Evolutionary conservation across 1,140 invertebrate genomes (phyloP).

Genomic region (Melanaphis sacchari): DNA sequence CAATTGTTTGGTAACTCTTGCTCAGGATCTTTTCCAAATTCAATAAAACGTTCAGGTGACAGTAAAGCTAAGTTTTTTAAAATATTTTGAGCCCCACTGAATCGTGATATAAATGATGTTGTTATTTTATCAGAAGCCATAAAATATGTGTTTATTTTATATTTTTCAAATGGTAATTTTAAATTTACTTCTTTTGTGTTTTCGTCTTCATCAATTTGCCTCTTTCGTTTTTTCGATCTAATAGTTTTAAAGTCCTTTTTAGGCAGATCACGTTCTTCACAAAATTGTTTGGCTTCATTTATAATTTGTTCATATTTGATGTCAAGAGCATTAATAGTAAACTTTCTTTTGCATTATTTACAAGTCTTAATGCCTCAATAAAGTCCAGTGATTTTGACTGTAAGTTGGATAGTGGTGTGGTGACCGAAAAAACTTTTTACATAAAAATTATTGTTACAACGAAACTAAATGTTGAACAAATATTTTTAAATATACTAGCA

Average conservation of each 20-base stretch:
- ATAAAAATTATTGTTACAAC: too few relatives aligned
- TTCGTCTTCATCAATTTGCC: conserved; percentile 3
- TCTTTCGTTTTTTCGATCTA: background rate
- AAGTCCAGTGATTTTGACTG: background rate
- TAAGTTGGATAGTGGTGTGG: too few relatives aligned
- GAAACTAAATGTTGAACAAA: too few relatives aligned
- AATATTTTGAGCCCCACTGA: background rate
- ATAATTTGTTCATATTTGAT: background rate
- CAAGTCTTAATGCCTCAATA: conserved; percentile 1
- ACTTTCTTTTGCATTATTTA: background rate
- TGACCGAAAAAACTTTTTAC: too few relatives aligned
- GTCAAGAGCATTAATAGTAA: background rate
- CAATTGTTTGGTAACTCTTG: background rate
- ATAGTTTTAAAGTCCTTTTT: background rate
- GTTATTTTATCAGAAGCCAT: background rate
- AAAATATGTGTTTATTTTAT: conserved; percentile 2
- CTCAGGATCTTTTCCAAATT: background rate
- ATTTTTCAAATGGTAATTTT: background rate
- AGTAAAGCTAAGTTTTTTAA: background rate
- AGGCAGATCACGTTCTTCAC: background rate
- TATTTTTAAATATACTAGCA: too few relatives aligned
- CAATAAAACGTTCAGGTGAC: background rate
- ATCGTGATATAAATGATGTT: background rate
- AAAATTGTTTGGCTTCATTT: background rate
- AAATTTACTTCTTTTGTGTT: background rate